Conservation (phyloP, 1,140 invertebrate genomes). For the Coboldia fuscipes region DNA sequence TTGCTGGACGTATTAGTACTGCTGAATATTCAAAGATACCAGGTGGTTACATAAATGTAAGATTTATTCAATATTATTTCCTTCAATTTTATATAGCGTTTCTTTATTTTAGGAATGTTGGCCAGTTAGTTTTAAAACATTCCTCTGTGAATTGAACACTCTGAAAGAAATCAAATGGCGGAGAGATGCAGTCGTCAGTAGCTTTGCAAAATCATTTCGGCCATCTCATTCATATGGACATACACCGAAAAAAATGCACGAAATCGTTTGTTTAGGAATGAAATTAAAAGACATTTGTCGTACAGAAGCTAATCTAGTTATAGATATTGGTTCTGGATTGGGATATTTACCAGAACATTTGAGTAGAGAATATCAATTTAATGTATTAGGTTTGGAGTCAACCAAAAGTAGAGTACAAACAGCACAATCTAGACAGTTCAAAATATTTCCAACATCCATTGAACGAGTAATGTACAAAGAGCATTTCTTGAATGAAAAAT, state of each 20-base stretch:
- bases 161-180: background rate
- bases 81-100: background rate
- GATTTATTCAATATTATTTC: background rate
- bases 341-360: conserved; percentile 59
- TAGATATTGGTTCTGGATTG: conserved; percentile 66
- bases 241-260: conserved; percentile 39
- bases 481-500: conserved; percentile 28
- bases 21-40: conserved; percentile 10
- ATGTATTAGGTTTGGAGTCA: conserved; percentile 53
- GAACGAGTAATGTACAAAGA: conserved; percentile 30
- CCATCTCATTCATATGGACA: conserved; percentile 4
- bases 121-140: conserved; percentile 7
- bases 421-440: conserved; percentile 35
- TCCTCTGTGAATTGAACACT: conserved; percentile 6
- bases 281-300: conserved; percentile 31
- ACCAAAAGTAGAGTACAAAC: conserved; percentile 32
- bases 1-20: conserved; percentile 21
- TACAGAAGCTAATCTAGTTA: conserved; percentile 28
- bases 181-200: background rate
- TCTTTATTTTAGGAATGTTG: background rate
- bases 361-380: conserved; percentile 30
- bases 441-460: conserved; percentile 26
- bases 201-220: conserved; percentile 1
- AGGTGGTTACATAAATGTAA: background rate
- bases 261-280: conserved; percentile 35